Percentiles rank a stretch among this genome's conserved stretches.
Evolutionary conservation across 2,888 invertebrate species (phyloP).

Genomic region (Phragmatobia fuliginosa): DNA sequence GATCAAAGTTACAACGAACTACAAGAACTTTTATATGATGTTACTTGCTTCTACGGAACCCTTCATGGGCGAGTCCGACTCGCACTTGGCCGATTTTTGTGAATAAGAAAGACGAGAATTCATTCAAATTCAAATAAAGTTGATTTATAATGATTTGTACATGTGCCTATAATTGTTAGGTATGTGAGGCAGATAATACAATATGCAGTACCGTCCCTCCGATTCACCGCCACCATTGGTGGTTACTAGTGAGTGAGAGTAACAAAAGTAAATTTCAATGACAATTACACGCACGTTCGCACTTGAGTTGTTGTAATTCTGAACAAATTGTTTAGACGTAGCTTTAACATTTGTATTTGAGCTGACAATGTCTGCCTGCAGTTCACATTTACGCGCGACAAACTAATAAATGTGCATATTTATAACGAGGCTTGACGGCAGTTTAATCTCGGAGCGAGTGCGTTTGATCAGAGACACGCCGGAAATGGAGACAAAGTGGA

Average conservation of each 20-base stretch:
- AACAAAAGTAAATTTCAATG: no score
- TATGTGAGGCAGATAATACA: no score
- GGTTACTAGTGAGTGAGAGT: no score
- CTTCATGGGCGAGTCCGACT: no score
- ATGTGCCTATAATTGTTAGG: no score
- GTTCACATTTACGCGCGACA: conserved; percentile 7
- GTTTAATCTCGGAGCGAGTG: conserved; percentile 25
- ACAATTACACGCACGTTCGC: background rate
- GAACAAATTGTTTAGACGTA: background rate
- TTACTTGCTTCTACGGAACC: no score
- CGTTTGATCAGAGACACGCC: conserved; percentile 24
- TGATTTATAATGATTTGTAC: no score
- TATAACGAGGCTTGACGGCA: conserved; percentile 23
- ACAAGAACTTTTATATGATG: no score
- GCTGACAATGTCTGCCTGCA: conserved; percentile 6
- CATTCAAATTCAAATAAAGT: background rate
- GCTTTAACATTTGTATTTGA: background rate
- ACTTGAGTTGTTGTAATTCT: background rate
- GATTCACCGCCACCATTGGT: no score
- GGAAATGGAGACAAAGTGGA: conserved; percentile 25
- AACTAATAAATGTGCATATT: conserved; percentile 16
- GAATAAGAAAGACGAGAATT: background rate
- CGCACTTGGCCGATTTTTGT: no score
- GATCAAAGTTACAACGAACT: no score
- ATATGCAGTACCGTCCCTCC: no score